Evolutionary conservation across 2,113 vertebrate genomes (phyloP), one percentile per base, ranked within the genome.

Genomic region (Hemicordylus capensis): DNA sequence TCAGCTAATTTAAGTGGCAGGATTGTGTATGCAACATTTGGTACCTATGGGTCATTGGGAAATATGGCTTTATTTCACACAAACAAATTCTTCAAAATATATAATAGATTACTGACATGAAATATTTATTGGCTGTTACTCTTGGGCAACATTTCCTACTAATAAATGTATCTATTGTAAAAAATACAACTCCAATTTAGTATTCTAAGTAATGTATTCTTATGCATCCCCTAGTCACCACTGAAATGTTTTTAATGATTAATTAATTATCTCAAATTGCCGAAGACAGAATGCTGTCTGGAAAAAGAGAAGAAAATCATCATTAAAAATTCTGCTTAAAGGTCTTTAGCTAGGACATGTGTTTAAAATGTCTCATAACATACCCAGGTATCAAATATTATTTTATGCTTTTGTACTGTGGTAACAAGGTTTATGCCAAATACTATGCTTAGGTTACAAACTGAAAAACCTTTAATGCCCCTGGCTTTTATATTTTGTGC

Each of bases 201-300:
- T 67, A 51, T 82, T 54, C 66, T 24, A 42, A 51, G 28, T 24
- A 39, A 77, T 17, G 69, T 87, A 44, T 58, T 85, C 67, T 69
- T 6, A 76, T 85, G 56, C 42, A 73, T 79, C 44, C 69, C 58
- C 59, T 64, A 34, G 17, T 42, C 44, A 70, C n/a, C 4, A 20
- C 34, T 86, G 58, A 59, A 46, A 58, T 8, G 26, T 0, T 0
- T 26, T 81, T 31, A 88, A 51, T 69, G 5, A 58, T 85, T 80
- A 73, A 69, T 85, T 89, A 82, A 72, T 56, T 83, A 66, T 4
- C 74, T 54, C 46, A 76, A 76, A 76, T 76, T 48, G 72, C 6
- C 42, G 20, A 83, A 46, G 34, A 31, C 1, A 76, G 0, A 2
- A 5, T 24, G 28, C 46, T 2, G n/a, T 31, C 67, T 84, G n/a